These are phyloP conservation scores for Drosophila willistoni DNA, from an alignment of 1,140 invertebrate species.

Conservation along the genomic window DNA sequence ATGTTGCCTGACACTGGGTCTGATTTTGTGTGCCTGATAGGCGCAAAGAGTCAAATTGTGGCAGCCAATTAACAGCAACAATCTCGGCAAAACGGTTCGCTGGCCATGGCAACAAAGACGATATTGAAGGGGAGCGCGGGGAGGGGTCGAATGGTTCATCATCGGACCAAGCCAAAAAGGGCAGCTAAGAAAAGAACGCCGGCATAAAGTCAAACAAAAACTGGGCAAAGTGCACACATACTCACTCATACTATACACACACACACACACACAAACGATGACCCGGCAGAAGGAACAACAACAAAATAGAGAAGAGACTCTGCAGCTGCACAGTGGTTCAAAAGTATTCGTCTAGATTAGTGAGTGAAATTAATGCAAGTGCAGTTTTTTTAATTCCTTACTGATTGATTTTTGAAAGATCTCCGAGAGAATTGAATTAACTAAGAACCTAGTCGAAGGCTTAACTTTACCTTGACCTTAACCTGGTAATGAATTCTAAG, in stretches of 20 bases:
- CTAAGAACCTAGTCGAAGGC: too few relatives aligned
- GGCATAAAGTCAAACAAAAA: conserved; percentile 68
- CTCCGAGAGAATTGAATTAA: too few relatives aligned
- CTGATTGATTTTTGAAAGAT: too few relatives aligned
- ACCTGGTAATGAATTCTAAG: too few relatives aligned
- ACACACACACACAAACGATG: conserved; percentile 5
- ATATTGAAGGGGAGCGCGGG: neutral
- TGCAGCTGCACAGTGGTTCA: neutral
- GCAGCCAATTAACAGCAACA: conserved; percentile 77
- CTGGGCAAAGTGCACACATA: conserved; percentile 54
- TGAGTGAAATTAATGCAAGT: too few relatives aligned
- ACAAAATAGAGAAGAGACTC: neutral
- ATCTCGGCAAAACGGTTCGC: conserved; percentile 12
- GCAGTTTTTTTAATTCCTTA: too few relatives aligned
- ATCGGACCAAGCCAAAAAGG: conserved; percentile 14
- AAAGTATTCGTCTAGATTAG: neutral
- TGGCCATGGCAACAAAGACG: conserved; percentile 8
- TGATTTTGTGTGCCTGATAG: conserved; percentile 80
- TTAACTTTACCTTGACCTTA: too few relatives aligned
- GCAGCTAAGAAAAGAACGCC: conserved; percentile 66
- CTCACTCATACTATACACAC: conserved; percentile 6
- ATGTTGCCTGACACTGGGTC: conserved; percentile 49
- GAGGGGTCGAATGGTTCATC: neutral
- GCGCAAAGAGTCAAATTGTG: conserved; percentile 81
- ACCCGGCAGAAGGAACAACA: conserved; percentile 36